phyloP scores from a whole-genome alignment of 2,797 vertebrate species.

The Hipposideros larvatus region DNA sequence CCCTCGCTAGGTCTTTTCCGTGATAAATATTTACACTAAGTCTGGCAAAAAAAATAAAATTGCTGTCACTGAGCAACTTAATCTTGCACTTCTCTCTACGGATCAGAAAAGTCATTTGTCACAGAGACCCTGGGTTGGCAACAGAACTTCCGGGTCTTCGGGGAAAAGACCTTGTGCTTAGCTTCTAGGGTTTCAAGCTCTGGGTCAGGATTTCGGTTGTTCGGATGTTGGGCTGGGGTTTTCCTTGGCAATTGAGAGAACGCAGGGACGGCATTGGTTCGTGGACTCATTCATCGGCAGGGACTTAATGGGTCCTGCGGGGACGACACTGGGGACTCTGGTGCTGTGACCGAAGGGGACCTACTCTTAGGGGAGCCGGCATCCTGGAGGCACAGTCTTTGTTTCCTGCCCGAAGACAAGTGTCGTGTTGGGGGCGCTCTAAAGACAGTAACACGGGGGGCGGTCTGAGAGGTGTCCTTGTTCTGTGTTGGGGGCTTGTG shows the following conservation, averaged over 20 bases:
- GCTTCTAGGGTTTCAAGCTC: neutral
- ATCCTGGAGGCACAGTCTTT: neutral
- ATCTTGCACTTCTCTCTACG: accelerated
- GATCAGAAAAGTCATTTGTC: neutral
- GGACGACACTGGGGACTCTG: neutral
- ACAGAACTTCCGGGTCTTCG: neutral
- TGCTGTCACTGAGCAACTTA: too few species aligned
- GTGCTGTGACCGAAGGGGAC: neutral
- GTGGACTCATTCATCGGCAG: accelerated
- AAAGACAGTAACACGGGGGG: neutral
- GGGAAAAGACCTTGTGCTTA: neutral
- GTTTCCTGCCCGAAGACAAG: neutral
- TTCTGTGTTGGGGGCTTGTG: too few species aligned
- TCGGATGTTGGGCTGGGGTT: too few species aligned
- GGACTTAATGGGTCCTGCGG: neutral
- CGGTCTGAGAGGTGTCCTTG: neutral
- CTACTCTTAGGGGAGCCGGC: neutral
- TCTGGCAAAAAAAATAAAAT: neutral
- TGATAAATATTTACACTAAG: neutral
- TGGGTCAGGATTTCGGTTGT: neutral
- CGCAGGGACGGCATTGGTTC: accelerated
- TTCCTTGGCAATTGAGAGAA: accelerated
- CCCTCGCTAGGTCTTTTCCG: neutral
- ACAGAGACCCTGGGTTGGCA: neutral
- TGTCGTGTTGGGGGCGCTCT: neutral